Evolutionary conservation across 1,140 invertebrate genomes (phyloP).

Genomic region (Physella acuta): DNA sequence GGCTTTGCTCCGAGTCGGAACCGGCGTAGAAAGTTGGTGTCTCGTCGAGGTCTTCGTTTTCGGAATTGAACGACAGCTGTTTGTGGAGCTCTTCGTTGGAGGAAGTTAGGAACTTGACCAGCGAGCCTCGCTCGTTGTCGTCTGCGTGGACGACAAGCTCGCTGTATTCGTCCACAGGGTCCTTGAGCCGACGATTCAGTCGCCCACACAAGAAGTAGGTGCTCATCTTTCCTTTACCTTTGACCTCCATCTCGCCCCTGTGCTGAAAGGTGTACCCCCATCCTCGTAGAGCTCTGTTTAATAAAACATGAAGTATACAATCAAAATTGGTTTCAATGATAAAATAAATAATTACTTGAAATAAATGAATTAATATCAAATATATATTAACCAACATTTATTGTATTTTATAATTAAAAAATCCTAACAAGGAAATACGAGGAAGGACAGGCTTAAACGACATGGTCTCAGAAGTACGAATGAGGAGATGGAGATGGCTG

Average conservation of each 20-base stretch:
- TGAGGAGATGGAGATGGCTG: too few relatives aligned
- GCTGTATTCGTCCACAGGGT: constrained; percentile 14
- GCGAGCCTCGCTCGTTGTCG: neutral
- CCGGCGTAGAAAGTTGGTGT: neutral
- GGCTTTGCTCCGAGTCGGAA: neutral
- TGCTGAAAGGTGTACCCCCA: constrained; percentile 34
- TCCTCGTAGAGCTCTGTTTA: constrained; percentile 12
- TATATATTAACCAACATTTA: too few relatives aligned
- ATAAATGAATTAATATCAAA: too few relatives aligned
- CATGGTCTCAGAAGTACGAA: too few relatives aligned
- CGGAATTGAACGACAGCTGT: neutral
- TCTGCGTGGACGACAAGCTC: constrained; percentile 7
- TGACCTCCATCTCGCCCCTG: constrained; percentile 39
- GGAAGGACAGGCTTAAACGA: too few relatives aligned
- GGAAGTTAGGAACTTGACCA: too few relatives aligned
- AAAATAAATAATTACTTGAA: too few relatives aligned
- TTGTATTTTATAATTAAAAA: too few relatives aligned
- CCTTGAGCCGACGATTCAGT: neutral
- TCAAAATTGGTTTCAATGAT: too few relatives aligned
- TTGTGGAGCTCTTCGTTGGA: neutral
- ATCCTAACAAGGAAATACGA: too few relatives aligned
- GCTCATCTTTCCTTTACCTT: constrained; percentile 58
- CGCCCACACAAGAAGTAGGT: constrained; percentile 52
- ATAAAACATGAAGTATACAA: too few relatives aligned
- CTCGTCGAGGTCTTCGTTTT: neutral